Base-by-base conservation (phyloP, 37 sponge, comb jelly and placozoan species). In the Axinella damicornis region DNA sequence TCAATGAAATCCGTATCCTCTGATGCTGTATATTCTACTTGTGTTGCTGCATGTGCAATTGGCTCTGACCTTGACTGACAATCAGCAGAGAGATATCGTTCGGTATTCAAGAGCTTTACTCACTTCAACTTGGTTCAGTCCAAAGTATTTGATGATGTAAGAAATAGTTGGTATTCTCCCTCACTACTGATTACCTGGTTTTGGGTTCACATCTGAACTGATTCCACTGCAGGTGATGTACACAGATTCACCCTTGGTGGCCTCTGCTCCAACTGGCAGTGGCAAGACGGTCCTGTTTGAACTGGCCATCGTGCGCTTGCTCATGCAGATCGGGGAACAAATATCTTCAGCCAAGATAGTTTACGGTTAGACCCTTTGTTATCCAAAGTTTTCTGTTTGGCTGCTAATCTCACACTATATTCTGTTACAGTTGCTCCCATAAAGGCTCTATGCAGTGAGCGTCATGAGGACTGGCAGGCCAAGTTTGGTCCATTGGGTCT, bases 211-310 rank as follows among this genome's bases (percentile, higher is more conserved):
- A n/a, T n/a, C n/a, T n/a, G n/a, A n/a, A n/a, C n/a, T n/a, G n/a
- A n/a, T n/a, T n/a, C n/a, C n/a, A 46, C 46, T 46, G 46, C 46
- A 95, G 95, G 93, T 95, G 22, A 66, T 99, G 68, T 96, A 97
- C 80, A 89, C 95, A 60, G 97, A 99, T 53, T 68, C 24, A 5
- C 87, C 92, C 17, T 66, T 99, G 35, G 95, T 99, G 6, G 53
- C 83, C 1, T 95, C 94, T 38, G 95, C 99, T 58, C 99, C 99
- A 18, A 99, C 99, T 85, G 99, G 99, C 17, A 96, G 96, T 53
- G 99, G 99, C 22, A 99, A 99, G 80, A 99, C 99, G 11, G 95
- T 84, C 13, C 68, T 99, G 18, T 99, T 99, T 82, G 99, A 99
- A 72, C 70, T 99, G 67, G 99, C 99, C 33, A 96, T 99, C 5